A percentile compares a stretch with the other conserved stretches of the same genome.
phyloP scores from a whole-genome alignment of 1,140 invertebrate species.

The Drosophila nasuta region DNA sequence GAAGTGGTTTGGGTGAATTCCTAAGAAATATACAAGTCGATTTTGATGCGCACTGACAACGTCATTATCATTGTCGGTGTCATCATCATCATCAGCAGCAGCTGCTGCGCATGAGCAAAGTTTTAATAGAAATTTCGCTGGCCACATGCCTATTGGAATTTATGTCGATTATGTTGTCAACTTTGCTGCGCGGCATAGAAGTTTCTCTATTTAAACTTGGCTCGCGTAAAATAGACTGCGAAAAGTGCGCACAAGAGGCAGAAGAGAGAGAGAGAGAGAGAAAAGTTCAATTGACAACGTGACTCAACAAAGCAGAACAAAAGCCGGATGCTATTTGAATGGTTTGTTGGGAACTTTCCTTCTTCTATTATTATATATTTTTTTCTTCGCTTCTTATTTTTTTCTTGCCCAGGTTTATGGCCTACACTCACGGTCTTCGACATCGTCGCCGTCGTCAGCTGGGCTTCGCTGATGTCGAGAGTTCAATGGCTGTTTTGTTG shows the following conservation, averaged over 20 bases:
- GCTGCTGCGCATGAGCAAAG: constrained; percentile 56
- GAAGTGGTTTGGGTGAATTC: constrained; percentile 32
- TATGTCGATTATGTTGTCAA: constrained; percentile 82
- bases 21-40: constrained; percentile 9
- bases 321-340: constrained; percentile 15
- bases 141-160: constrained; percentile 73
- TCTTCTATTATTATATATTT: not conserved
- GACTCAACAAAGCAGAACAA: constrained; percentile 59
- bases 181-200: constrained; percentile 58
- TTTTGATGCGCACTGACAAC: constrained; percentile 15
- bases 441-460: constrained; percentile 35
- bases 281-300: constrained; percentile 78
- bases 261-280: not conserved
- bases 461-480: constrained; percentile 5
- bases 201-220: constrained; percentile 79
- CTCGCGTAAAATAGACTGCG: constrained; percentile 68
- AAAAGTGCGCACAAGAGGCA: constrained; percentile 17
- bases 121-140: constrained; percentile 77
- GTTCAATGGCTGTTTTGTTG: constrained; percentile 1
- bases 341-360: constrained; percentile 50
- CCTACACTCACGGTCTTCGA: constrained; percentile 27
- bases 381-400: too few species aligned
- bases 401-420: constrained; percentile 44
- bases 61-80: not conserved
- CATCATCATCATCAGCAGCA: not conserved